These are phyloP conservation scores for Macaria liturata DNA, from an alignment of 2,888 invertebrate genomes.

Conservation along the genomic window DNA sequence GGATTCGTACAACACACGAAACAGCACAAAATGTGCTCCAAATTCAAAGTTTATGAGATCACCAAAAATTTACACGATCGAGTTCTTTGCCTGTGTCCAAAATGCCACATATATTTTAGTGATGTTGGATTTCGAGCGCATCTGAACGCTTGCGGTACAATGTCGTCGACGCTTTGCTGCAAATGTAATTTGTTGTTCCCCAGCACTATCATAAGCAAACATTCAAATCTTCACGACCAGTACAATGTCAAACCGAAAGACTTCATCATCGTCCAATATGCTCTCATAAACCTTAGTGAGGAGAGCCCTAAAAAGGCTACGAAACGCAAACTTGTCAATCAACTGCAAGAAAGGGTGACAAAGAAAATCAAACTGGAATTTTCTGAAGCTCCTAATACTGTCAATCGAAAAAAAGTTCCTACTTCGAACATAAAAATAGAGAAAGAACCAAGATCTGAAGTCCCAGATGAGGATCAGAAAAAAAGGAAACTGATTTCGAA, in stretches of 20 bases:
- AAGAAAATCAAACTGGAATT: slow-evolving; percentile 14
- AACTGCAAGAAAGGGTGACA: not conserved
- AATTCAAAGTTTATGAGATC: slow-evolving; percentile 44
- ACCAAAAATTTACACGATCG: slow-evolving; percentile 35
- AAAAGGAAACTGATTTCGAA: slow-evolving; percentile 10
- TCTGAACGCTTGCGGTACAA: slow-evolving; percentile 26
- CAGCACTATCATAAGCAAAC: slow-evolving; percentile 11
- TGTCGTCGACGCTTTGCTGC: slow-evolving; percentile 30
- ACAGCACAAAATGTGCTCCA: slow-evolving; percentile 46
- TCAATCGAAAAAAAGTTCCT: not conserved
- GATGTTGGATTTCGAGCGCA: slow-evolving; percentile 45
- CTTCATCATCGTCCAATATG: slow-evolving; percentile 24
- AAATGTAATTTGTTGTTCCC: slow-evolving; percentile 37
- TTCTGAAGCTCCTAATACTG: not conserved
- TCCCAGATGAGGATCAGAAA: too few species aligned
- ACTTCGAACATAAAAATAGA: too few species aligned
- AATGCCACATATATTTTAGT: slow-evolving; percentile 48
- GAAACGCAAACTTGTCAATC: too few species aligned
- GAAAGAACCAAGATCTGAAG: too few species aligned
- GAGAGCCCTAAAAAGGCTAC: too few species aligned
- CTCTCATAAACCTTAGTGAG: not conserved
- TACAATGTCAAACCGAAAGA: slow-evolving; percentile 27
- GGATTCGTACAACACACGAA: slow-evolving; percentile 33
- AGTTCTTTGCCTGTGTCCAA: slow-evolving; percentile 45
- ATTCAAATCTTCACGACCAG: slow-evolving; percentile 15